These are phyloP conservation scores for Leucophenga montana DNA, from an alignment of 2,888 invertebrate species.

Conservation along the genomic window DNA sequence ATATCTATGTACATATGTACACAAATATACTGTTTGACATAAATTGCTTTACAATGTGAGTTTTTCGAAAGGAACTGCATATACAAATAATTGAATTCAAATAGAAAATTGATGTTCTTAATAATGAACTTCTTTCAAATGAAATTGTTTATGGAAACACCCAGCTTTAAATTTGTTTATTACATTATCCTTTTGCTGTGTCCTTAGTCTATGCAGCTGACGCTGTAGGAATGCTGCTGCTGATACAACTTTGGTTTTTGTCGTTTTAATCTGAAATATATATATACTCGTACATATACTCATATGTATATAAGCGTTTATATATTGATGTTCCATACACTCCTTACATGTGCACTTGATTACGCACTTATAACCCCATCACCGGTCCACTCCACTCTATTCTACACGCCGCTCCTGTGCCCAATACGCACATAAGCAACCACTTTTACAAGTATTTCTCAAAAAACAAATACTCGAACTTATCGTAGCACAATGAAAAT, in stretches of 20 bases:
- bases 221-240: neutral
- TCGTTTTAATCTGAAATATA: slow-evolving; percentile 23
- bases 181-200: slow-evolving; percentile 29
- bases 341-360: slow-evolving; percentile 21
- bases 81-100: too few relatives aligned
- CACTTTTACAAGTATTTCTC: slow-evolving; percentile 15
- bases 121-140: too few relatives aligned
- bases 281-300: neutral
- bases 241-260: slow-evolving; percentile 5
- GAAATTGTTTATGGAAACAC: too few relatives aligned
- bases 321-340: slow-evolving; percentile 4
- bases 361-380: slow-evolving; percentile 10
- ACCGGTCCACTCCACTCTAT: neutral
- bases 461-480: slow-evolving; percentile 18
- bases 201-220: neutral
- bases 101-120: too few relatives aligned
- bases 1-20: too few relatives aligned
- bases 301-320: neutral
- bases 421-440: neutral
- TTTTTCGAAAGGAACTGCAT: too few relatives aligned
- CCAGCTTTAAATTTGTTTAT: slow-evolving; percentile 28
- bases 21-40: too few relatives aligned
- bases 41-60: too few relatives aligned
- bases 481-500: slow-evolving; percentile 23
- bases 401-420: neutral